Evolutionary conservation across 1,140 invertebrate genomes (phyloP).

Genomic region (Zophobas morio): DNA sequence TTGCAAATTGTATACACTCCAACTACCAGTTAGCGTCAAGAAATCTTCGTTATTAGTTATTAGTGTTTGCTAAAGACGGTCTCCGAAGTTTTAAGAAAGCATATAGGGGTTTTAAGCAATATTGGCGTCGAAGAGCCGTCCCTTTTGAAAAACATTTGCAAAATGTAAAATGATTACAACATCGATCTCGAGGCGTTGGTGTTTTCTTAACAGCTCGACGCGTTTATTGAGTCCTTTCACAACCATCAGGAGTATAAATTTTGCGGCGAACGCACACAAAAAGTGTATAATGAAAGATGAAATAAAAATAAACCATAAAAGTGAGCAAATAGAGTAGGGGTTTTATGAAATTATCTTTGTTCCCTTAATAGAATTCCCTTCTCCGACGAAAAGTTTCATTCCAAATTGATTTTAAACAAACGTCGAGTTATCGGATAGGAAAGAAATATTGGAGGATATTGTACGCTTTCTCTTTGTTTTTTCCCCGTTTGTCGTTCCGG

Average conservation of each 20-base stretch:
- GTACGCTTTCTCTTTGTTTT: slow-evolving; percentile 29
- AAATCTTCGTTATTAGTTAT: too few species aligned
- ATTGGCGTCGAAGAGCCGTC: background rate
- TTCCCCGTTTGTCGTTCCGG: slow-evolving; percentile 22
- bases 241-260: slow-evolving; percentile 32
- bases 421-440: slow-evolving; percentile 26
- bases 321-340: slow-evolving; percentile 35
- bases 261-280: slow-evolving; percentile 21
- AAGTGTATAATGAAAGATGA: slow-evolving; percentile 41
- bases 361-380: slow-evolving; percentile 28
- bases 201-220: slow-evolving; percentile 34
- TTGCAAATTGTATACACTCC: too few species aligned
- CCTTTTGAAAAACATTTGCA: slow-evolving; percentile 25
- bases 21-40: too few species aligned
- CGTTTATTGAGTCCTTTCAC: slow-evolving; percentile 36
- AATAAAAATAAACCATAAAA: slow-evolving; percentile 39
- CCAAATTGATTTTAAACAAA: slow-evolving; percentile 42
- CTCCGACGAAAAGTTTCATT: slow-evolving; percentile 34
- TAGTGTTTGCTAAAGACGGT: too few species aligned
- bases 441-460: slow-evolving; percentile 28
- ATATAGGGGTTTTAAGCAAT: background rate
- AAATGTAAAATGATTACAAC: slow-evolving; percentile 38
- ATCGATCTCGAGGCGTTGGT: slow-evolving; percentile 32
- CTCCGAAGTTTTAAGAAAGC: slow-evolving; percentile 3
- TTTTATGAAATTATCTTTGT: slow-evolving; percentile 40